Base-by-base conservation (phyloP, 2,888 invertebrate genomes). In the Netelia inedita region DNA sequence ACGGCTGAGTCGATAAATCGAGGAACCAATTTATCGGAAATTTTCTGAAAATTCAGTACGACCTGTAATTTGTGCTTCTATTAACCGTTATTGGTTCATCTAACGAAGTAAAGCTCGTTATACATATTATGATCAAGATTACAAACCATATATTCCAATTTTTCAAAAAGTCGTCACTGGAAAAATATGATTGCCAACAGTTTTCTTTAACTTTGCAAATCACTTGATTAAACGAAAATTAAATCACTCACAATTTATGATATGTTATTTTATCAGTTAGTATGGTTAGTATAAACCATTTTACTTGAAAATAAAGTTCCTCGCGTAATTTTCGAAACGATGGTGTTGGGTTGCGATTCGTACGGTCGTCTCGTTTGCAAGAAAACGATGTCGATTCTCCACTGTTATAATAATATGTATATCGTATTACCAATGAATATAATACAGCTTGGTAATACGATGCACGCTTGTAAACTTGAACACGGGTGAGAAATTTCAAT, bases 341-440 rank as follows among this genome's bases (percentile, higher is more conserved):
- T 76, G 73, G 79, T 81, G 72, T 68, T 23, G 61, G 66, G 55
- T 82, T 73, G 75, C 86, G 78, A 82, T 88, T 71, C 72, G 78
- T 86, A 81, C 35, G 84, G 75, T 85, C 74, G 75, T 74, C 57
- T 73, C 72, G 66, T 81, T 35, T 78, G 57, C 83, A 83, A 82
- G 75, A 65, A 87, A 86, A 63, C 83, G 83, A 82, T 79, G 80
- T 86, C 73, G 86, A 86, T 86, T 88, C 80, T 85, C 41, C 74
- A 35, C 50, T 41, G 1, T 43, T 53, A 41, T 35, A 28, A 41
- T 57, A 66, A 79, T 57, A 73, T 41, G 19, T 72, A n/a, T 72
- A 59, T 73, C 43, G 59, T 35, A 35, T 82, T 84, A 79, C 66
- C n/a, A 46, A 14, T 21, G 21, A 35, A 6, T 35, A 35, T 35